phyloP scores from a whole-genome alignment of 2,113 vertebrate genomes.

The Recurvirostra avosetta region DNA sequence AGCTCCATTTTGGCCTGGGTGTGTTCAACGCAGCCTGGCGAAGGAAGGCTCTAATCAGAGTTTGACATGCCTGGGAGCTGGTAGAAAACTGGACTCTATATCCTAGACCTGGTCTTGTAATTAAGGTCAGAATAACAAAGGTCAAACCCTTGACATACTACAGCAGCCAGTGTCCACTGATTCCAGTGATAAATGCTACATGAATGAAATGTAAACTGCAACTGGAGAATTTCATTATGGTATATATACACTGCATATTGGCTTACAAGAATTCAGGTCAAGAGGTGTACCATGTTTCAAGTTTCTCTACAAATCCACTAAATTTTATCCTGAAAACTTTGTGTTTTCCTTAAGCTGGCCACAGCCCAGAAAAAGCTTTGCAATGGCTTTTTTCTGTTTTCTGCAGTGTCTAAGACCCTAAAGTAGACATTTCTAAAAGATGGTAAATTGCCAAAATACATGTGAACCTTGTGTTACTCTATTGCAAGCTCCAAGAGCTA shows the following conservation, averaged over 20 bases:
- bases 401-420: neutral
- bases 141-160: neutral
- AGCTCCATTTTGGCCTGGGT: neutral
- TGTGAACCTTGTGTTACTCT: neutral
- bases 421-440: neutral
- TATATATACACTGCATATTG: neutral
- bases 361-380: neutral
- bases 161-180: neutral
- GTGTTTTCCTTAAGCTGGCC: neutral
- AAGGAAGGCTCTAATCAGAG: neutral
- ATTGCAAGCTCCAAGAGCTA: neutral
- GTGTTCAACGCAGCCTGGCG: neutral
- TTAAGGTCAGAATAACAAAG: neutral
- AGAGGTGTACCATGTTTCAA: neutral
- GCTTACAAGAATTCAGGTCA: neutral
- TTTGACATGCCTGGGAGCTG: neutral
- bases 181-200: neutral
- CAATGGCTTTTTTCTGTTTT: neutral
- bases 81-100: neutral
- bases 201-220: neutral
- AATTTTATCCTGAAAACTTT: neutral
- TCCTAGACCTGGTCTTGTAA: neutral
- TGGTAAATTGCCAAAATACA: neutral
- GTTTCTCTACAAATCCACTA: neutral
- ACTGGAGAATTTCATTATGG: neutral